phyloP scores from a whole-genome alignment of 1,140 invertebrate genomes.

The Dufourea novaeangliae region DNA sequence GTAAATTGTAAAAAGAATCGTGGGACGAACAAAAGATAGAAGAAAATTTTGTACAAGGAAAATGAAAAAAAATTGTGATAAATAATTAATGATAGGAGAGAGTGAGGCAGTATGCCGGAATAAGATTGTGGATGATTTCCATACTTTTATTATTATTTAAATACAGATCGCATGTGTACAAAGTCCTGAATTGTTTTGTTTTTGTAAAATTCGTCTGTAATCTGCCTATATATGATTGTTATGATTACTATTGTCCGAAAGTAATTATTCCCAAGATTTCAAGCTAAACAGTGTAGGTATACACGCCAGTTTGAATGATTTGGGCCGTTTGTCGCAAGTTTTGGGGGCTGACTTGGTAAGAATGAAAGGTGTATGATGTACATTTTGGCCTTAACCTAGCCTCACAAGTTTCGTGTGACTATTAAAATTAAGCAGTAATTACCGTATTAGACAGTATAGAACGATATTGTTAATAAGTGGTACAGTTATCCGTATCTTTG shows the following conservation, averaged over 20 bases:
- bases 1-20: not conserved
- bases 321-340: not conserved
- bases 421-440: not conserved
- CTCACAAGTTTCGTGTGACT: not conserved
- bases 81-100: not conserved
- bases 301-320: not conserved
- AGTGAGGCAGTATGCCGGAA: not conserved
- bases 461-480: not conserved
- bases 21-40: not conserved
- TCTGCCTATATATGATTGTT: not conserved
- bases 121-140: not conserved
- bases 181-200: slow-evolving; percentile 6
- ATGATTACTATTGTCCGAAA: not conserved
- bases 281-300: not conserved
- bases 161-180: slow-evolving; percentile 3
- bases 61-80: slow-evolving; percentile 21
- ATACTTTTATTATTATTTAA: not conserved
- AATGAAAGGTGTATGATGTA: too few species aligned
- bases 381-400: not conserved
- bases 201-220: slow-evolving; percentile 4
- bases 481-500: not conserved
- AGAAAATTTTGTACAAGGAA: not conserved
- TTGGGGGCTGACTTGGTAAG: not conserved
- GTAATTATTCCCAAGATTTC: not conserved
- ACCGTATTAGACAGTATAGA: not conserved